Percentiles rank a stretch among this genome's conserved stretches.
phyloP scores from a whole-genome alignment of 2,113 vertebrate genomes.

The Cynocephalus volans region DNA sequence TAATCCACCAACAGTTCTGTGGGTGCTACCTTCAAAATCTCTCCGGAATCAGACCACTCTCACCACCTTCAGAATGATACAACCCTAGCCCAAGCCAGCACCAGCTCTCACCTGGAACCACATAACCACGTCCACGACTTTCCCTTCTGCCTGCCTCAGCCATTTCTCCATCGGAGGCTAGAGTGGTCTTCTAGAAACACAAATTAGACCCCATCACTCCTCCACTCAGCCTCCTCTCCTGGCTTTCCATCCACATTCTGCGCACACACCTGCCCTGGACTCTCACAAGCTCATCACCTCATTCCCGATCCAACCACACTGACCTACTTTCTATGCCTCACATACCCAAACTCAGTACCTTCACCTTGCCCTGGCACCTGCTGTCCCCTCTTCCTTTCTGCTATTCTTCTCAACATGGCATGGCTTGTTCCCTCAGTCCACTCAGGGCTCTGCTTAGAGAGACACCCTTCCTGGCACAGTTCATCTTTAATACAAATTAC shows the following conservation, averaged over 20 bases:
- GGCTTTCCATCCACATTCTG: not conserved
- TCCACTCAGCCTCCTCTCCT: not conserved
- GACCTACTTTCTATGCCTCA: not conserved
- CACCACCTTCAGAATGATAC: not conserved
- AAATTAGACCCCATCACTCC: not conserved
- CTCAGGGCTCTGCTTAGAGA: not conserved
- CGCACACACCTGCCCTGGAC: fast-evolving
- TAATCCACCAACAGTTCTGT: not conserved
- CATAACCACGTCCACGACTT: too few relatives aligned
- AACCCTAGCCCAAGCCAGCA: fast-evolving
- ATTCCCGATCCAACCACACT: fast-evolving
- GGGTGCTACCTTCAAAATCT: not conserved
- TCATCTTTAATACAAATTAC: not conserved
- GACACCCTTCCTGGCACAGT: not conserved
- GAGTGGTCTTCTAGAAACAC: not conserved
- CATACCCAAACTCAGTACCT: fast-evolving
- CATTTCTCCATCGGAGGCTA: not conserved
- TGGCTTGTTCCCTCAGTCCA: fast-evolving
- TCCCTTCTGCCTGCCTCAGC: not conserved
- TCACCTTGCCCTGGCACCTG: fast-evolving
- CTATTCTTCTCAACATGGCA: fast-evolving
- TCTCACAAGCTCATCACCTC: not conserved
- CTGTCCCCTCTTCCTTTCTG: fast-evolving
- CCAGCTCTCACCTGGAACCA: not conserved
- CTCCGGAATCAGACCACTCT: not conserved